phyloP scores from a whole-genome alignment of 2,888 invertebrate species.

The Thumatha senex region DNA sequence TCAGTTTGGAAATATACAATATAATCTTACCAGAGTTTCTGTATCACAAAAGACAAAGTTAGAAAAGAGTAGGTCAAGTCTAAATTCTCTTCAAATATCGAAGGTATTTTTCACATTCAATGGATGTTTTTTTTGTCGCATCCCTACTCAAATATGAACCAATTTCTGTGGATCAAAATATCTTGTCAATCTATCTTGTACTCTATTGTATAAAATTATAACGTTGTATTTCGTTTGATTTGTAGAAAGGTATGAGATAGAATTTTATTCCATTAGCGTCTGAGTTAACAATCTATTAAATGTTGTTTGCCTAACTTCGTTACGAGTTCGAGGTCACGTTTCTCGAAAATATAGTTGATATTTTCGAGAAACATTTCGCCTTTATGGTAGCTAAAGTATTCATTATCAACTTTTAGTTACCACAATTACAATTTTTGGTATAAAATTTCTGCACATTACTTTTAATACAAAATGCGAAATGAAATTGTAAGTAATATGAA shows the following conservation, averaged over 20 bases:
- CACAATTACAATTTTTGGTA: not conserved
- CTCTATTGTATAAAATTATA: conserved; percentile 9
- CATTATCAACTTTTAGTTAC: not conserved
- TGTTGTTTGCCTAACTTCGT: conserved; percentile 30
- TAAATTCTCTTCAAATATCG: conserved; percentile 34
- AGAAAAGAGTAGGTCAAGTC: conserved; percentile 43
- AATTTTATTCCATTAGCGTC: conserved; percentile 32
- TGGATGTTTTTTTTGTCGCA: conserved; percentile 40
- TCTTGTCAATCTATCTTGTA: conserved; percentile 17
- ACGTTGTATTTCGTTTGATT: conserved; percentile 12
- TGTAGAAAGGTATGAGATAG: too few species aligned
- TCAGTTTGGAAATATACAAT: conserved; percentile 19
- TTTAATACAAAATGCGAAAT: too few species aligned
- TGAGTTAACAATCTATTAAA: conserved; percentile 37
- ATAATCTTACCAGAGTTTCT: not conserved
- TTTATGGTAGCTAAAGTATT: too few species aligned
- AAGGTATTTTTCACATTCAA: conserved; percentile 43
- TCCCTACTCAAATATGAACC: conserved; percentile 35
- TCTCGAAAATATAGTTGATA: not conserved
- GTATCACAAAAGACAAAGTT: too few species aligned
- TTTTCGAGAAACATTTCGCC: too few species aligned
- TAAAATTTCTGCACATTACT: not conserved
- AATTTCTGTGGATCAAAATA: conserved; percentile 32
- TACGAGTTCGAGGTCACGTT: conserved; percentile 10
- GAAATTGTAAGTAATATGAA: too few species aligned